Evolutionary conservation across 2,797 vertebrate species (phyloP).

Genomic region (Pangasius macronema): DNA sequence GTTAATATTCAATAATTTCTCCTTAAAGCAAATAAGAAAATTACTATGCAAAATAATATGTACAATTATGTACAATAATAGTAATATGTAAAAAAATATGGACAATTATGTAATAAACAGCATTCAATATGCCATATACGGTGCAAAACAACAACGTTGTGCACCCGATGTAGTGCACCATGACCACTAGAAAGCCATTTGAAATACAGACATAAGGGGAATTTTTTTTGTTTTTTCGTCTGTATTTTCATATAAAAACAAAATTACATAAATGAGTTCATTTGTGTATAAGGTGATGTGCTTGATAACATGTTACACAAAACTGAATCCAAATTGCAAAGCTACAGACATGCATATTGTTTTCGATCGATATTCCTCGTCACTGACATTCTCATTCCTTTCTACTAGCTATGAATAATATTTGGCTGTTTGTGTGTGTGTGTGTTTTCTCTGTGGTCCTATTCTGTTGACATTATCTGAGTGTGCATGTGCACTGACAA

Average conservation of each 20-base stretch:
- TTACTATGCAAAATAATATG: neutral
- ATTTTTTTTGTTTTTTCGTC: no score
- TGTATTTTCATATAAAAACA: no score
- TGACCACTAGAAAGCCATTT: no score
- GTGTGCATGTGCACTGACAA: neutral
- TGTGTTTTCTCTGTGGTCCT: neutral
- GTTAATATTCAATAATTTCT: neutral
- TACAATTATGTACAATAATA: no score
- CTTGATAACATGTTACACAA: no score
- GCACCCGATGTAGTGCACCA: no score
- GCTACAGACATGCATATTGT: neutral
- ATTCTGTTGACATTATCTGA: neutral
- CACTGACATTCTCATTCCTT: neutral
- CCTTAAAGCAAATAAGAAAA: neutral
- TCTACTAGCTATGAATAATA: neutral
- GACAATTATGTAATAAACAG: neutral
- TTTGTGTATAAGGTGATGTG: no score
- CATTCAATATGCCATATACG: neutral
- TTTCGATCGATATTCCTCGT: neutral
- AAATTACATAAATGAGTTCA: no score
- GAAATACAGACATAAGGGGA: no score
- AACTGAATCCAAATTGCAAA: neutral
- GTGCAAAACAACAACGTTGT: no score
- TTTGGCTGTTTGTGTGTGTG: neutral
- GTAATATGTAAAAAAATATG: neutral